Percentiles rank a stretch among this genome's conserved stretches.
These are phyloP conservation scores for Rhodinocichla rosea DNA, from an alignment of 2,113 vertebrate species.

Conservation along the genomic window DNA sequence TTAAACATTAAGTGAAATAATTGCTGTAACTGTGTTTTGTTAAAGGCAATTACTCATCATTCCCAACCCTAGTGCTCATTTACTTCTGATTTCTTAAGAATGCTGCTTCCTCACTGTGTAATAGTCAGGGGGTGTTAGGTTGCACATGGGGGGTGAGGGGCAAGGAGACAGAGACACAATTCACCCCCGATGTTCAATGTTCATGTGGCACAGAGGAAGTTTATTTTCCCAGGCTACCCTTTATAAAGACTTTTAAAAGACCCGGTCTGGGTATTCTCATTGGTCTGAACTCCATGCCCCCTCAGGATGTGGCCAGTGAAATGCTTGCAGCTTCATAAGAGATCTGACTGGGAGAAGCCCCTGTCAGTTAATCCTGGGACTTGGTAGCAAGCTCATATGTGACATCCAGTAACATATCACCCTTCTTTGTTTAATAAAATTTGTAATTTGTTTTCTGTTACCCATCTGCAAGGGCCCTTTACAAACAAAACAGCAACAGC, in stretches of 20 bases:
- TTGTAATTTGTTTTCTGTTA: neutral
- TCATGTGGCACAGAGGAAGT: neutral
- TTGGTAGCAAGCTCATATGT: neutral
- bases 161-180: neutral
- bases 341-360: neutral
- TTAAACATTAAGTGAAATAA: neutral
- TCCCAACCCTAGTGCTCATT: neutral
- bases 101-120: neutral
- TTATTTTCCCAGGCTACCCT: neutral
- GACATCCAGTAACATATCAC: neutral
- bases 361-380: neutral
- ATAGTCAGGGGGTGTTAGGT: neutral
- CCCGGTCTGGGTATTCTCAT: neutral
- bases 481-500: neutral
- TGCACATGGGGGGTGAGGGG: neutral
- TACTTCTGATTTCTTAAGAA: neutral
- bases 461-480: neutral
- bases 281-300: neutral
- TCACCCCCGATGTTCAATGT: neutral
- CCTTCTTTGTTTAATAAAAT: neutral
- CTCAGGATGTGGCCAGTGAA: neutral
- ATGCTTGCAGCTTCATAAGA: neutral
- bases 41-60: neutral
- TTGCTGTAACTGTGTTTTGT: neutral
- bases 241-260: neutral